Conservation (phyloP, 2,113 vertebrate species). For the Laterallus jamaicensis region DNA sequence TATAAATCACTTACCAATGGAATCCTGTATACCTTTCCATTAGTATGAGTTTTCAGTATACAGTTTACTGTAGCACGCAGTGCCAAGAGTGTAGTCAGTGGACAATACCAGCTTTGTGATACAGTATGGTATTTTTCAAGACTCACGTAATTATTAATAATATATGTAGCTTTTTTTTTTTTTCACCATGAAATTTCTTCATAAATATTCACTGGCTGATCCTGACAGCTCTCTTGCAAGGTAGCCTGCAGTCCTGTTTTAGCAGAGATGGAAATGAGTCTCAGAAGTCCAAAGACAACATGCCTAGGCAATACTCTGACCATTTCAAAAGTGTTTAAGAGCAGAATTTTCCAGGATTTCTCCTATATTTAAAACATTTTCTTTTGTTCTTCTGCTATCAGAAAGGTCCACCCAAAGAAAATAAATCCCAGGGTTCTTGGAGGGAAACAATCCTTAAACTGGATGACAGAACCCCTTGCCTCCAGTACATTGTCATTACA, state of each 20-base stretch:
- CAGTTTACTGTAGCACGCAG: constrained; percentile 16
- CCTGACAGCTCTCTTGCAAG: constrained; percentile 30
- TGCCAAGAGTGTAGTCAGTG: constrained; percentile 33
- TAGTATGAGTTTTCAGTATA: constrained; percentile 41
- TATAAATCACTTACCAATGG: constrained; percentile 60
- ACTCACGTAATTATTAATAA: constrained; percentile 58
- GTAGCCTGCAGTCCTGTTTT: background rate
- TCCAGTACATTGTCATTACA: background rate
- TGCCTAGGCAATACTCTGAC: background rate
- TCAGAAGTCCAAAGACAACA: constrained; percentile 23
- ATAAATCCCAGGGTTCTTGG: background rate
- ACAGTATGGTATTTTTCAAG: constrained; percentile 56
- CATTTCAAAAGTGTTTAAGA: constrained; percentile 11
- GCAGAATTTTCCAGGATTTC: background rate
- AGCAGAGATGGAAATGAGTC: background rate
- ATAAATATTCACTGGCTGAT: constrained; percentile 32
- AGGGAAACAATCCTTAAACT: background rate
- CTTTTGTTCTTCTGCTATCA: background rate
- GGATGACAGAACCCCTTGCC: background rate
- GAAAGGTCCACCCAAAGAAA: background rate
- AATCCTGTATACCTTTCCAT: constrained; percentile 60
- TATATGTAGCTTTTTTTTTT: background rate
- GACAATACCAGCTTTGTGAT: constrained; percentile 62
- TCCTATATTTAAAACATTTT: background rate
- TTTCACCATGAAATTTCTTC: background rate